A percentile compares a stretch with the other conserved stretches of the same genome.
Conservation (phyloP, 2,113 vertebrate species). For the Panurus biarmicus region DNA sequence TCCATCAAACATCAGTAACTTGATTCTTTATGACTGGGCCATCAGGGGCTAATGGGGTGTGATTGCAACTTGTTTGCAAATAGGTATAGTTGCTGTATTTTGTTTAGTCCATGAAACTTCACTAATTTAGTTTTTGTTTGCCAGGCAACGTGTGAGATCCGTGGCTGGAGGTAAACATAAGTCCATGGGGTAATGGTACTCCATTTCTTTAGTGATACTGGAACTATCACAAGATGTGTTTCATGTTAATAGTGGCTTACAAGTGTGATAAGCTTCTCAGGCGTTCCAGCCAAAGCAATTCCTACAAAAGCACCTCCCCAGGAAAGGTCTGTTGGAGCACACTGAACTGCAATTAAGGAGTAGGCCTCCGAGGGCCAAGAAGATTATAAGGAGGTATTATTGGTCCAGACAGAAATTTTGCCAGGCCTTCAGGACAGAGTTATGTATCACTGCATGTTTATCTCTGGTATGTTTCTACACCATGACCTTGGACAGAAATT, state of each 20-base stretch:
- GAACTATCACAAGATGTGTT: background rate
- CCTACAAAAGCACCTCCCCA: background rate
- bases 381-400: slow-evolving; percentile 31
- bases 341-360: background rate
- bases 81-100: background rate
- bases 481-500: slow-evolving; percentile 18
- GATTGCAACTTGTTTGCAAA: background rate
- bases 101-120: background rate
- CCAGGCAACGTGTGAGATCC: background rate
- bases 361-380: background rate
- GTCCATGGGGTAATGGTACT: background rate
- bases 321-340: background rate
- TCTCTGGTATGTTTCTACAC: slow-evolving; percentile 1
- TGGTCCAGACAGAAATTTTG: slow-evolving; percentile 37
- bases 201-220: background rate
- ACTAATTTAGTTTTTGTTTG: background rate
- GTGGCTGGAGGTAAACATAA: background rate
- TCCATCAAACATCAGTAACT: background rate
- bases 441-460: background rate
- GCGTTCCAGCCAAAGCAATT: slow-evolving; percentile 15
- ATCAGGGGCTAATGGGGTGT: background rate
- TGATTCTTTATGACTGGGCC: background rate
- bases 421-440: slow-evolving; percentile 34
- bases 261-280: slow-evolving; percentile 6
- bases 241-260: background rate